These are phyloP conservation scores for Criorhina ranunculi DNA, from an alignment of 2,888 invertebrate species.

Conservation along the genomic window DNA sequence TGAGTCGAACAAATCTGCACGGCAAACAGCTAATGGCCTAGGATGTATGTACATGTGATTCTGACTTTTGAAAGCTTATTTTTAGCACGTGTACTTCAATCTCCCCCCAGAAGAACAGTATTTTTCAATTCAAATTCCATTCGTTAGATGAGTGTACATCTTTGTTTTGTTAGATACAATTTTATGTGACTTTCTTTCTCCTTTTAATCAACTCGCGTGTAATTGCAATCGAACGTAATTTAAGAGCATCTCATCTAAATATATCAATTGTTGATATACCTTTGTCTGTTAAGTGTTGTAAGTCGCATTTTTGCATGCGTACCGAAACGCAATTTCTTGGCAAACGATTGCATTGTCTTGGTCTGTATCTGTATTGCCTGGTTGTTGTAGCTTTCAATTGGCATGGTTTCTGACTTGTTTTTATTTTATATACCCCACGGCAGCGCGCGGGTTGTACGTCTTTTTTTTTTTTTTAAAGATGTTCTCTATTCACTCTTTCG, in stretches of 20 bases:
- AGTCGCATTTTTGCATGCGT: constrained; percentile 29
- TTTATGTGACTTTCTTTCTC: background rate
- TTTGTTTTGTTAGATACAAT: background rate
- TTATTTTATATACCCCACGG: constrained; percentile 40
- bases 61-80: constrained; percentile 54
- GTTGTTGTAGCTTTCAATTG: background rate
- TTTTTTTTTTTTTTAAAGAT: constrained; percentile 7
- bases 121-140: constrained; percentile 45
- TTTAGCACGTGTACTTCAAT: constrained; percentile 26
- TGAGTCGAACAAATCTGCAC: constrained; percentile 55
- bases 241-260: constrained; percentile 65
- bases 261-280: constrained; percentile 54
- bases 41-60: background rate
- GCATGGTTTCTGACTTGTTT: constrained; percentile 26
- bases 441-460: background rate
- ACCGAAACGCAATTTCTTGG: constrained; percentile 56
- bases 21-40: constrained; percentile 32
- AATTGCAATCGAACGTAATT: constrained; percentile 53
- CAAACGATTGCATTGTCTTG: constrained; percentile 41
- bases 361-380: constrained; percentile 6
- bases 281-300: constrained; percentile 25
- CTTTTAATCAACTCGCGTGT: constrained; percentile 2
- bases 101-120: constrained; percentile 11
- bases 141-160: background rate
- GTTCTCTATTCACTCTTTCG: constrained; percentile 17